Evolutionary conservation across 2,888 invertebrate species (phyloP), one percentile per base, ranked within the genome.

Genomic region (Cordilura impudica): DNA sequence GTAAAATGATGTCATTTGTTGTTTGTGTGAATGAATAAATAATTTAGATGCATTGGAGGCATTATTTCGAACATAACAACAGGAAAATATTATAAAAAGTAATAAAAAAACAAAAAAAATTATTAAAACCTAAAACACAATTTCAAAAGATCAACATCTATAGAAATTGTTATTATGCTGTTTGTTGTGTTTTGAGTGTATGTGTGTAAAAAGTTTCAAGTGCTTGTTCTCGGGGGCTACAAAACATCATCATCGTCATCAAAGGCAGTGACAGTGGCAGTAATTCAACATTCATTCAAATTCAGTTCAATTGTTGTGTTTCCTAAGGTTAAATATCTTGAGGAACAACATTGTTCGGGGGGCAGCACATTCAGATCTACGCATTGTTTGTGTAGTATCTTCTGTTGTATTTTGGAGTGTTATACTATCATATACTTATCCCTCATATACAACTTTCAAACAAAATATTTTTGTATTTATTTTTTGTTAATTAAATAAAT

Each of bases 1-100:
- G 70, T 72, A 53, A 79, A 81, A 76, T 81, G 81, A 81, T 78
- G 81, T 81, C 81, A 81, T 81, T 73, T 81, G 73, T 72, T 75
- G 69, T 51, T 29, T 39, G 49, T 39, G 43, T 49, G 66, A 61
- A 65, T 58, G 53, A 51, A 18, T 53, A 16, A 47, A 23, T 51
- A 31, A 49, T 61, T 23, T 29, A 47, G 60, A 51, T 35, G 63
- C 63, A 63, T 19, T 35, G 8, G 49, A 43, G 29, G 47, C 61
- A 51, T 54, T 19, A 29, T 56, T 19, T 16, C 35, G 26, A 29
- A 58, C 19, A 31, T n/a, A 47, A 58, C 7, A 23, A 35, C 4
- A 10, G 1, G 45, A 26, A 69, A 45, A 72, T 18, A 21, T 19
- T 39, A 39, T 2, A 26, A 14, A 26, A 31, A 60, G 16, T 18